Evolutionary conservation across 2,888 invertebrate species (phyloP), one percentile per base, ranked within the genome.

Genomic region (Dicycla oo): DNA sequence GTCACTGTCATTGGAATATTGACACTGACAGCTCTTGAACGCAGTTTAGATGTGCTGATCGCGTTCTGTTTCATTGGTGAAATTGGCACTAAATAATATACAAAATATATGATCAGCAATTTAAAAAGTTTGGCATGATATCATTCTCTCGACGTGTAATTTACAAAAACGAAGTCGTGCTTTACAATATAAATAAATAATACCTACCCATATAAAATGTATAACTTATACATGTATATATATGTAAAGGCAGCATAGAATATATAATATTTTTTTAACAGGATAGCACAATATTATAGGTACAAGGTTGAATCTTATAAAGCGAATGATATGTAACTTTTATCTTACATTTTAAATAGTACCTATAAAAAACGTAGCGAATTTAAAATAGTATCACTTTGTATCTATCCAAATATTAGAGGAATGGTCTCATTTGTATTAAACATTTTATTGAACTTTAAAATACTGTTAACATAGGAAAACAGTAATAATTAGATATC

Each of bases 311-410:
- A 89, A 86, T 93, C 94, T 95, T 95, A 95, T 93, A 94, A 96
- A 95, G 96, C 96, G 95, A 95, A 94, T 96, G 96, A 96, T 96
- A 96, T 96, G 96, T 96, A 90, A 91, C 89, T 91, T 90, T 92
- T 90, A 92, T 91, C 94, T 94, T 93, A 94, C 84, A 92, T 88
- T 92, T 90, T 89, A 91, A 88, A 84, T 90, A 89, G 86, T 89
- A 86, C 84, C 86, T 90, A 88, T 83, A 89, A 89, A n/a, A 84
- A 84, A 87, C 75, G 64, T 83, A 73, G 90, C 91, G 86, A 92
- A 90, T 89, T 90, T 90, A 91, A 92, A 91, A 83, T 91, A 91
- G 87, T 93, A 93, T 94, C 91, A 94, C 92, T 90, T 91, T 86
- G 88, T 88, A 84, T 88, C 75, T 88, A 87, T 88, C 82, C 83